Conservation (phyloP, 2,797 vertebrate genomes). For the Channa striata region DNA sequence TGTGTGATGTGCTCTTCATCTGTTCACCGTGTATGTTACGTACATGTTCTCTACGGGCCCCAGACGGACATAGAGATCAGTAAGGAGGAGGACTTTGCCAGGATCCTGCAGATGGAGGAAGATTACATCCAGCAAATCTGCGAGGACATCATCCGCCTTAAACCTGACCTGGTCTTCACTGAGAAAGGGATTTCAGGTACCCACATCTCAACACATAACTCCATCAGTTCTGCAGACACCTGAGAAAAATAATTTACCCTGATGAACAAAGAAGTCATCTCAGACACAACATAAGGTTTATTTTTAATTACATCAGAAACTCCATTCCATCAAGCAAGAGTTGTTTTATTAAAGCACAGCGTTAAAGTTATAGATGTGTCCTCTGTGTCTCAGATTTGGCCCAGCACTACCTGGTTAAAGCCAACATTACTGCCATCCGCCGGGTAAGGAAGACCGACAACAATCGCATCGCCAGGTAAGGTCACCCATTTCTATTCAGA, state of each 20-base stretch:
- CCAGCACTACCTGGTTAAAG: conserved; percentile 96
- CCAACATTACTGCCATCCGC: conserved; percentile 95
- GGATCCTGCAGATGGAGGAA: conserved; percentile 97
- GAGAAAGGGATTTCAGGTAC: conserved; percentile 97
- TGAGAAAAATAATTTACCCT: too few species aligned
- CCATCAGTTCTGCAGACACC: too few species aligned
- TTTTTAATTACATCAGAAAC: too few species aligned
- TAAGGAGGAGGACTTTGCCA: conserved; percentile 95
- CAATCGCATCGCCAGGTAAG: conserved; percentile 93
- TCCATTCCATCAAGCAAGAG: too few species aligned
- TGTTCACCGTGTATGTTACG: neutral
- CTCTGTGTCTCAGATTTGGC: conserved; percentile 88
- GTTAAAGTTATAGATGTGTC: too few species aligned
- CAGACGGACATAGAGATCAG: conserved; percentile 98
- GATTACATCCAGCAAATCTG: conserved; percentile 97
- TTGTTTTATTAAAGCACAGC: too few species aligned
- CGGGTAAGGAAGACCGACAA: conserved; percentile 96
- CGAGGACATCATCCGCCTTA: conserved; percentile 92
- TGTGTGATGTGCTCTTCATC: too few species aligned
- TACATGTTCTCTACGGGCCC: neutral
- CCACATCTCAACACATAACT: too few species aligned
- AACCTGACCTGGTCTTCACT: conserved; percentile 94
- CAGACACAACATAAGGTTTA: too few species aligned
- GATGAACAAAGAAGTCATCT: too few species aligned
- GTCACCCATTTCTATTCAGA: too few species aligned